phyloP scores from a whole-genome alignment of 2,797 vertebrate species.

The Calcarius lapponicus region DNA sequence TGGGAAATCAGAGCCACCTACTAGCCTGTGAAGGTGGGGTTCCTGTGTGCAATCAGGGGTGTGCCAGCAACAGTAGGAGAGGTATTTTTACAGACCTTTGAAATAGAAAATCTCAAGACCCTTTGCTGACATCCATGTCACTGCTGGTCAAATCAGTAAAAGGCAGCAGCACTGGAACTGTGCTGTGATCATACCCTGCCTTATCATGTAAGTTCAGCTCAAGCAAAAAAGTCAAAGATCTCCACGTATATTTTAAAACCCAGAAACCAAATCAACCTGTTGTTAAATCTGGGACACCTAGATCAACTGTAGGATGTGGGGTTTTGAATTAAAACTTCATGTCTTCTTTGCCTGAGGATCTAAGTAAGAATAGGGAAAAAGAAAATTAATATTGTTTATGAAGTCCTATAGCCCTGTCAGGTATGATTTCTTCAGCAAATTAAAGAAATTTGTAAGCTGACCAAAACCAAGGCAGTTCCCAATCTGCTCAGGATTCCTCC shows the following conservation, averaged over 20 bases:
- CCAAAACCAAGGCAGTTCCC: not conserved
- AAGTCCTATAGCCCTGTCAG: not conserved
- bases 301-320: not conserved
- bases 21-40: not conserved
- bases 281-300: not conserved
- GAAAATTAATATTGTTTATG: not conserved
- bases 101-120: not conserved
- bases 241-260: not conserved
- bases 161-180: not conserved
- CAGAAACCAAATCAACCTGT: not conserved
- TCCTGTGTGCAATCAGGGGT: not conserved
- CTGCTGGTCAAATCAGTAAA: not conserved
- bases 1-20: not conserved
- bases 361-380: not conserved
- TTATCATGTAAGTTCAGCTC: not conserved
- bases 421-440: not conserved
- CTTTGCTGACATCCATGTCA: not conserved
- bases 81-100: not conserved
- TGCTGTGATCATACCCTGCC: not conserved
- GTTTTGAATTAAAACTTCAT: not conserved
- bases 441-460: not conserved
- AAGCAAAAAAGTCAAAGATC: not conserved
- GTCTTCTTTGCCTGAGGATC: not conserved
- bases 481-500: not conserved
- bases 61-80: not conserved